A percentile compares a stretch with the other conserved stretches of the same genome.
phyloP scores from a whole-genome alignment of 2,888 invertebrate genomes.

The Tryphoninae sp. region DNA sequence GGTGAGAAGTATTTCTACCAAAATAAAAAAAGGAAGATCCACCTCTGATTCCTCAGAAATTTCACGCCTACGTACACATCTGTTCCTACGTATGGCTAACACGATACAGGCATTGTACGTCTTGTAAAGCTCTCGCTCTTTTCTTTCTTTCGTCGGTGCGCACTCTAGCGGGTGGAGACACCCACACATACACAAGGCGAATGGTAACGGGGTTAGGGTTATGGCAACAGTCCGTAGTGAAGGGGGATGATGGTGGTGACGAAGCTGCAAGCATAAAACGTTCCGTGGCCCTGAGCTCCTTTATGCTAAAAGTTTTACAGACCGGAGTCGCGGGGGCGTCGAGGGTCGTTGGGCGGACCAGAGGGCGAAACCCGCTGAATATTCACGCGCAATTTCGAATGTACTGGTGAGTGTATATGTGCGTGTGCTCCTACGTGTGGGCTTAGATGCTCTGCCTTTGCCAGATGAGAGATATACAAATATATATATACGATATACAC shows the following conservation, averaged over 20 bases:
- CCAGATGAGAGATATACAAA: conserved; percentile 25
- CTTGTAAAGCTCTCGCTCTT: conserved; percentile 40
- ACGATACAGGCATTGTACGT: neutral
- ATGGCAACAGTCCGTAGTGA: conserved; percentile 40
- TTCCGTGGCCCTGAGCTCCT: conserved; percentile 61
- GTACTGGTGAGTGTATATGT: neutral
- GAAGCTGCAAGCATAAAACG: conserved; percentile 59
- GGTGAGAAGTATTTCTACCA: conserved; percentile 25
- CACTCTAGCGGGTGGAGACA: neutral
- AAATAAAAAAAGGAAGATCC: conserved; percentile 21
- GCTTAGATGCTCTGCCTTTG: conserved; percentile 20
- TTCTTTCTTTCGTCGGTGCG: conserved; percentile 17
- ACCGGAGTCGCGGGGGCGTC: conserved; percentile 46
- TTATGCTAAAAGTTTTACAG: conserved; percentile 66
- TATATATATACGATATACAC: neutral
- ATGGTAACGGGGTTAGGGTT: conserved; percentile 56
- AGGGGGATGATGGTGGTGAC: conserved; percentile 19
- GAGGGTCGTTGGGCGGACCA: conserved; percentile 53
- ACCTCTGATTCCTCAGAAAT: conserved; percentile 28
- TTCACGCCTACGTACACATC: conserved; percentile 19
- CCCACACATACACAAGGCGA: neutral
- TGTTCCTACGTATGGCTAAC: neutral
- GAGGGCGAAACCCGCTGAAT: conserved; percentile 62
- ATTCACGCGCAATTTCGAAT: conserved; percentile 64
- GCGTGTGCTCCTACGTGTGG: conserved; percentile 27